These are phyloP conservation scores for Ypsolopha scabrella DNA, from an alignment of 2,888 invertebrate genomes.

Conservation along the genomic window DNA sequence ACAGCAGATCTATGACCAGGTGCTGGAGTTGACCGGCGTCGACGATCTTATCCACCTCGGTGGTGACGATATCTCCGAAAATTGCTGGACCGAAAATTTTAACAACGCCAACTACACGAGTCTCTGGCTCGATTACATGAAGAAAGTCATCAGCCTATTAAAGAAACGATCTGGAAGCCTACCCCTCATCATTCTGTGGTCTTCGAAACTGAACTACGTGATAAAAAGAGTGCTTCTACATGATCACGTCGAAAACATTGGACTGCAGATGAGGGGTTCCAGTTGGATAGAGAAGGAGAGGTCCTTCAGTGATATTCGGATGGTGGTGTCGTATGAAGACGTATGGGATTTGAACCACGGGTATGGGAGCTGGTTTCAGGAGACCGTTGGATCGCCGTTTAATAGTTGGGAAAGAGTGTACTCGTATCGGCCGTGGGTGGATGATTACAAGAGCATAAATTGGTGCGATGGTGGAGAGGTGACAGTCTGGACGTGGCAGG, in stretches of 20 bases:
- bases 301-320: too few relatives aligned
- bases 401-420: too few relatives aligned
- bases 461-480: too few relatives aligned
- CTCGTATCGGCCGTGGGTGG: too few relatives aligned
- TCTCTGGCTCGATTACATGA: slow-evolving; percentile 80
- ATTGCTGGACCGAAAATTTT: slow-evolving; percentile 76
- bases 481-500: too few relatives aligned
- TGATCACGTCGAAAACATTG: slow-evolving; percentile 51
- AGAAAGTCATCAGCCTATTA: slow-evolving; percentile 11
- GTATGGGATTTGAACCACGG: too few relatives aligned
- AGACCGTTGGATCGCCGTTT: too few relatives aligned
- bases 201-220: slow-evolving; percentile 72
- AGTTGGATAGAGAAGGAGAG: too few relatives aligned
- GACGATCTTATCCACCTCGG: slow-evolving; percentile 85
- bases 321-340: too few relatives aligned
- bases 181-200: slow-evolving; percentile 70
- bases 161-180: slow-evolving; percentile 34
- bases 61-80: slow-evolving; percentile 78
- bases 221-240: slow-evolving; percentile 70
- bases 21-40: slow-evolving; percentile 79
- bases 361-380: too few relatives aligned
- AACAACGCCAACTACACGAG: slow-evolving; percentile 74
- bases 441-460: too few relatives aligned
- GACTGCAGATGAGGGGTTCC: too few relatives aligned
- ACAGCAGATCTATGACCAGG: slow-evolving; percentile 78